Conservation (phyloP, 2,888 invertebrate genomes). For the Argyresthia goedartella region DNA sequence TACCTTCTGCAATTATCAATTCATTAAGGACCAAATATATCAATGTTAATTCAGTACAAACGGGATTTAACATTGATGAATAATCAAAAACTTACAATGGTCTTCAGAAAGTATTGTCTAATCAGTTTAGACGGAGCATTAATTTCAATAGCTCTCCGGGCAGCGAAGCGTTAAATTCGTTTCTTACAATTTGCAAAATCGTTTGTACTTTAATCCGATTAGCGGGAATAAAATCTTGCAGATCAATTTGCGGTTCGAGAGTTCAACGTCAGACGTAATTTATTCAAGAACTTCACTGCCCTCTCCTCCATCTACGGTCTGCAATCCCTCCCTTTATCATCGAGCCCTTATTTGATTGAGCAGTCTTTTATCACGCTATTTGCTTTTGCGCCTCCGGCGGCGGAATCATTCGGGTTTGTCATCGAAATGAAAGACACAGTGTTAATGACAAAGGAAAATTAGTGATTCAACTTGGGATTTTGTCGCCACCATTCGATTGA, state of each 20-base stretch:
- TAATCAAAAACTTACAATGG: too few relatives aligned
- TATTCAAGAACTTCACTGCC: conserved; percentile 33
- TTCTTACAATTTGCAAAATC: conserved; percentile 35
- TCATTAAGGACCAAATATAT: too few relatives aligned
- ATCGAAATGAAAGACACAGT: neutral
- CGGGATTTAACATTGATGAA: too few relatives aligned
- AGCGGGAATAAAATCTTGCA: conserved; percentile 35
- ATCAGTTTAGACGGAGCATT: conserved; percentile 35
- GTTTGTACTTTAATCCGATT: conserved; percentile 37
- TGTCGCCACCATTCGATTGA: too few relatives aligned
- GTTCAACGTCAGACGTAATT: conserved; percentile 26
- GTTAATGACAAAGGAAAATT: too few relatives aligned
- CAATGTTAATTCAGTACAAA: too few relatives aligned
- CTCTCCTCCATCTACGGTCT: neutral
- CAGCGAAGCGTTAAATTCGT: conserved; percentile 24
- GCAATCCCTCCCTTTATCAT: neutral
- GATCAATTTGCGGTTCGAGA: conserved; percentile 29
- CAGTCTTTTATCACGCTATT: neutral
- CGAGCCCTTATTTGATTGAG: neutral
- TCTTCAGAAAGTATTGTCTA: conserved; percentile 3
- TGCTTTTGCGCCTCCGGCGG: neutral
- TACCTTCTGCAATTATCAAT: too few relatives aligned
- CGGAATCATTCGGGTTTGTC: neutral
- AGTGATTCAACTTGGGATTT: too few relatives aligned
- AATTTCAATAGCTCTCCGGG: conserved; percentile 30